Evolutionary conservation across 2,113 vertebrate genomes (phyloP).

Genomic region (Nesospiza acunhae): DNA sequence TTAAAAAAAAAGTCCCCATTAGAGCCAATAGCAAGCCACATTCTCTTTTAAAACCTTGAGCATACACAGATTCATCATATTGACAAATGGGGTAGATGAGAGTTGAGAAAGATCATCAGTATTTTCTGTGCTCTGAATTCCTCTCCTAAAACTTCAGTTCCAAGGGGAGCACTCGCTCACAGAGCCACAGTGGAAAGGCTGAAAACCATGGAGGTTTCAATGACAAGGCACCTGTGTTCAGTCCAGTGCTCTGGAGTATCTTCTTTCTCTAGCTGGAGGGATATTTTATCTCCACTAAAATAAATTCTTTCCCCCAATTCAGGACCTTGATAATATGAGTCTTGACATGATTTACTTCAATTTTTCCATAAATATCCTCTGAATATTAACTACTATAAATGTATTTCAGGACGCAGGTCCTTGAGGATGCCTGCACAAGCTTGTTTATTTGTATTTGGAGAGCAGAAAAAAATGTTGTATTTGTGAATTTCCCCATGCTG

Average conservation of each 20-base stretch:
- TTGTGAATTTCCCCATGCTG: conserved; percentile 26
- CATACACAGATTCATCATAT: background rate
- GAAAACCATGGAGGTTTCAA: background rate
- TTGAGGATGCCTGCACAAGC: background rate
- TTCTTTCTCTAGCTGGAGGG: background rate
- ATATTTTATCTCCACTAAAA: background rate
- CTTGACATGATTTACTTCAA: background rate
- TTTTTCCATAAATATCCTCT: background rate
- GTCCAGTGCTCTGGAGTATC: background rate
- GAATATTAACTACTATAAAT: conserved; percentile 21
- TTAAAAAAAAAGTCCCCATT: background rate
- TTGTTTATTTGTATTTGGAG: conserved; percentile 20
- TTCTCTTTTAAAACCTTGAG: background rate
- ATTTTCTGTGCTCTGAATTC: background rate
- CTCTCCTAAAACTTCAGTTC: background rate
- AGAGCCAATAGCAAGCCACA: background rate
- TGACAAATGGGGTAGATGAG: background rate
- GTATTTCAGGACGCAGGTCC: background rate
- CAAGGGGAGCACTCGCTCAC: background rate
- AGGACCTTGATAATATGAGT: background rate
- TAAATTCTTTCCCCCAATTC: background rate
- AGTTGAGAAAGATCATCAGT: background rate
- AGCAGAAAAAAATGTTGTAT: background rate
- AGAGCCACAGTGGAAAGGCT: background rate
- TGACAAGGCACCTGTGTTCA: background rate